Conservation (phyloP, 2,888 invertebrate genomes). For the Drosophila borealis region DNA sequence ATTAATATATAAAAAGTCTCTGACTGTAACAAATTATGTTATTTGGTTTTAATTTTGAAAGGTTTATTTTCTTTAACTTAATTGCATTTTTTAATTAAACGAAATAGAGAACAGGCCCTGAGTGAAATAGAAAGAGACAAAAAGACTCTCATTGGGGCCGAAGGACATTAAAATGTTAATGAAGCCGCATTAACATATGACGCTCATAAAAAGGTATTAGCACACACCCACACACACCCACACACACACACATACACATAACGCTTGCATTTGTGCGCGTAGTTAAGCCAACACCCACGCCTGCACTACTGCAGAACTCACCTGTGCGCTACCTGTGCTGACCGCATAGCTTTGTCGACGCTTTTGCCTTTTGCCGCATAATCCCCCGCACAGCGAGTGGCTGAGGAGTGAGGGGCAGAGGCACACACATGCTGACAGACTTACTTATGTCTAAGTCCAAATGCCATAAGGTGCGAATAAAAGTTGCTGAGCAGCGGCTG, state of each 20-base stretch:
- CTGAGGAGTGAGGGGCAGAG: background rate
- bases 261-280: constrained; percentile 50
- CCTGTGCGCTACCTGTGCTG: constrained; percentile 64
- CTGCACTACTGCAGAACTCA: constrained; percentile 31
- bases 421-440: constrained; percentile 75
- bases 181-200: constrained; percentile 81
- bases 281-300: constrained; percentile 46
- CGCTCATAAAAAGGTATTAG: constrained; percentile 79
- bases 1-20: constrained; percentile 4
- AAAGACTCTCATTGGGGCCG: constrained; percentile 37
- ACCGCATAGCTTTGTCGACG: constrained; percentile 64
- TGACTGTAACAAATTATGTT: constrained; percentile 41
- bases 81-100: constrained; percentile 79
- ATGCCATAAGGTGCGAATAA: constrained; percentile 77
- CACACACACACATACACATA: constrained; percentile 17
- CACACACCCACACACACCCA: constrained; percentile 35
- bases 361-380: constrained; percentile 68
- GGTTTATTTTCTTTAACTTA: constrained; percentile 58
- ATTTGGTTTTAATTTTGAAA: constrained; percentile 50
- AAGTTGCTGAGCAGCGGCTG: constrained; percentile 60
- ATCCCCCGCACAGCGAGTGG: constrained; percentile 49
- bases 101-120: constrained; percentile 9
- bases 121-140: background rate
- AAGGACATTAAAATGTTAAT: constrained; percentile 78
- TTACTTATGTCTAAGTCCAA: constrained; percentile 65